Percentiles rank a stretch among this genome's conserved stretches.
These are phyloP conservation scores for Talpa occidentalis DNA, from an alignment of 2,113 vertebrate species.

Conservation along the genomic window DNA sequence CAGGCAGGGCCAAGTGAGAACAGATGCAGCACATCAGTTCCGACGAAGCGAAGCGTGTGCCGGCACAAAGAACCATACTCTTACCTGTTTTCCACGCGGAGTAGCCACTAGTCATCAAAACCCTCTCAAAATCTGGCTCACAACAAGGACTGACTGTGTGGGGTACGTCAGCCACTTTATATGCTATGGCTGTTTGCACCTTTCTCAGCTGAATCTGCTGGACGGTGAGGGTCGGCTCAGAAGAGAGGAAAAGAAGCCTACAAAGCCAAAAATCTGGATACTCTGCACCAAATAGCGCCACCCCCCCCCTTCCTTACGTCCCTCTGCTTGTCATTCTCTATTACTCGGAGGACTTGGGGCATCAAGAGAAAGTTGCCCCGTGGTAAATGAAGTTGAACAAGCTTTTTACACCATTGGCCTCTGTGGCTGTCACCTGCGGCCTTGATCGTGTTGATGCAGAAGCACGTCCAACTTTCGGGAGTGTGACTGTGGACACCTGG, in stretches of 20 bases:
- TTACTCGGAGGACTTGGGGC: neutral
- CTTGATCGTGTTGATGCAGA: too few relatives aligned
- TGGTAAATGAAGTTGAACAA: too few relatives aligned
- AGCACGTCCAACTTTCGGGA: too few relatives aligned
- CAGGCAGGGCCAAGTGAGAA: neutral
- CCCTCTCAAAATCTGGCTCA: neutral
- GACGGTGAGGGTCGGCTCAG: neutral
- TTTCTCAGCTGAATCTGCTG: neutral
- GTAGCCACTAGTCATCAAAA: neutral
- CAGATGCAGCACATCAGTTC: neutral
- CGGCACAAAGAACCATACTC: neutral
- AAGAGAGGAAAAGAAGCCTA: neutral
- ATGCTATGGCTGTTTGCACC: neutral
- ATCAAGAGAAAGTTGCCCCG: neutral
- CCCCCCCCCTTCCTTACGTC: neutral
- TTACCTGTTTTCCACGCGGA: neutral
- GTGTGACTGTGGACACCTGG: too few relatives aligned
- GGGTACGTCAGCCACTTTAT: neutral
- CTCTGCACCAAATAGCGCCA: neutral
- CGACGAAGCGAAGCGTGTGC: neutral
- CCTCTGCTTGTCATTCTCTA: neutral
- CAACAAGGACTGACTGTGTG: neutral
- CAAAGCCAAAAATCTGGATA: neutral
- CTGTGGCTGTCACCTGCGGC: too few relatives aligned
- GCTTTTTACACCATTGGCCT: too few relatives aligned